Conservation (phyloP, 1,140 invertebrate genomes). For the Ceratina calcarata region DNA sequence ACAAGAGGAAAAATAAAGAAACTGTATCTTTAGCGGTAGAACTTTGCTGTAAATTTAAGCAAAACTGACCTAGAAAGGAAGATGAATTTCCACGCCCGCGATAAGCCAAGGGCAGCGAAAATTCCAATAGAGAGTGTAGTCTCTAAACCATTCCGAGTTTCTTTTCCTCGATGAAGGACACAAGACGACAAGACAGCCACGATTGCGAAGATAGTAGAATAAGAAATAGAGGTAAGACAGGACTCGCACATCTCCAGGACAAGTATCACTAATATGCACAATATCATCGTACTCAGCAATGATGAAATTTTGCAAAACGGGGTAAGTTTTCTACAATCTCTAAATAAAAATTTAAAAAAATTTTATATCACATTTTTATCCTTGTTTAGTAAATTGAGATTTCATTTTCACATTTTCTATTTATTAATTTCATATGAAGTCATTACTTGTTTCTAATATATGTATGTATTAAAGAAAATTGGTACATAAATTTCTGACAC, state of each 20-base stretch:
- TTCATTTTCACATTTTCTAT: constrained; percentile 11
- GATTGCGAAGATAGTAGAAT: constrained; percentile 52
- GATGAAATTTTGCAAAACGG: constrained; percentile 63
- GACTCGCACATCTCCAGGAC: constrained; percentile 65
- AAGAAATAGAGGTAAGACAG: constrained; percentile 53
- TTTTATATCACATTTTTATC: background rate
- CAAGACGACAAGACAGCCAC: constrained; percentile 61
- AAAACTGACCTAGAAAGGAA: constrained; percentile 58
- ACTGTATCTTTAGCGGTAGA: too few relatives aligned
- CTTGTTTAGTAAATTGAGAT: background rate
- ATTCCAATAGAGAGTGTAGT: constrained; percentile 55
- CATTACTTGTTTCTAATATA: background rate
- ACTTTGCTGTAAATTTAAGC: too few relatives aligned
- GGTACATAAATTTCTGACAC: background rate
- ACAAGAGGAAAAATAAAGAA: constrained; percentile 15
- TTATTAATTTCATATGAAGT: background rate
- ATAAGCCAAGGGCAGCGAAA: constrained; percentile 61
- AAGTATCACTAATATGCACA: constrained; percentile 37
- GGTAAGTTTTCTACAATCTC: constrained; percentile 50
- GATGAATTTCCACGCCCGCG: constrained; percentile 62
- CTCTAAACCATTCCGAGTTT: constrained; percentile 60
- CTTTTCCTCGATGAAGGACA: constrained; percentile 66
- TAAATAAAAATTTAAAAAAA: constrained; percentile 22
- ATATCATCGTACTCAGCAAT: constrained; percentile 56
- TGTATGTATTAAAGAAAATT: background rate